Conservation (phyloP, 2,113 vertebrate species). For the Zosterops lateralis region DNA sequence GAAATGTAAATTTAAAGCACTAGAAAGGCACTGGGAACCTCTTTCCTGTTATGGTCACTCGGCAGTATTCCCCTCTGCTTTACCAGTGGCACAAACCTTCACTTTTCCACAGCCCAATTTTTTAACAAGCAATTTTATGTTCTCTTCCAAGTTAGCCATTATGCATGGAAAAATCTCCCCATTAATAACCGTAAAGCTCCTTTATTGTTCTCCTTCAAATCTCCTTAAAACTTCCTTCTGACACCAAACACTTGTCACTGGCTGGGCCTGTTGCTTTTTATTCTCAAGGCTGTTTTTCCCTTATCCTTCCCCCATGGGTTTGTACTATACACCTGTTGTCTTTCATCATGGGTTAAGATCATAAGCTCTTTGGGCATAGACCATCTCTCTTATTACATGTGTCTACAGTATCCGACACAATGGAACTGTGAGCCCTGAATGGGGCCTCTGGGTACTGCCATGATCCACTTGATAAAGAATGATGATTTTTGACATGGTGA, state of each 20-base stretch:
- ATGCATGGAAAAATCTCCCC: slow-evolving; percentile 7
- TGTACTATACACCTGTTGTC: slow-evolving; percentile 63
- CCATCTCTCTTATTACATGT: slow-evolving; percentile 65
- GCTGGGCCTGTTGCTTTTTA: slow-evolving; percentile 57
- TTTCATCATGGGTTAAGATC: slow-evolving; percentile 69
- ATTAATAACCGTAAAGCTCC: slow-evolving; percentile 25
- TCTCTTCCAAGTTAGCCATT: slow-evolving; percentile 34
- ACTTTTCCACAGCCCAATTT: background rate
- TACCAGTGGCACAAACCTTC: background rate
- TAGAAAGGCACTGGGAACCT: background rate
- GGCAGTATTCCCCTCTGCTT: background rate
- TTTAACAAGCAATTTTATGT: slow-evolving; percentile 28
- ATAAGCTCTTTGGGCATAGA: slow-evolving; percentile 65
- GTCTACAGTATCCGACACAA: slow-evolving; percentile 51
- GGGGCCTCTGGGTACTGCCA: slow-evolving; percentile 44
- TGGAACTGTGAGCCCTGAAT: slow-evolving; percentile 10
- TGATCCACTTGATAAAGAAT: slow-evolving; percentile 58
- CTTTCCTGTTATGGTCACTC: background rate
- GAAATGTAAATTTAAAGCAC: background rate
- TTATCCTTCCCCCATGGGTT: slow-evolving; percentile 60
- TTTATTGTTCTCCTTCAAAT: slow-evolving; percentile 63
- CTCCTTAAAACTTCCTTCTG: slow-evolving; percentile 64
- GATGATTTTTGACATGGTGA: slow-evolving; percentile 65
- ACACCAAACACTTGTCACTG: slow-evolving; percentile 49
- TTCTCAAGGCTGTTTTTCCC: slow-evolving; percentile 43